A percentile compares a stretch with the other conserved stretches of the same genome.
These are phyloP conservation scores for Tenthredo scrophulariae DNA, from an alignment of 2,888 invertebrate genomes.

Conservation along the genomic window DNA sequence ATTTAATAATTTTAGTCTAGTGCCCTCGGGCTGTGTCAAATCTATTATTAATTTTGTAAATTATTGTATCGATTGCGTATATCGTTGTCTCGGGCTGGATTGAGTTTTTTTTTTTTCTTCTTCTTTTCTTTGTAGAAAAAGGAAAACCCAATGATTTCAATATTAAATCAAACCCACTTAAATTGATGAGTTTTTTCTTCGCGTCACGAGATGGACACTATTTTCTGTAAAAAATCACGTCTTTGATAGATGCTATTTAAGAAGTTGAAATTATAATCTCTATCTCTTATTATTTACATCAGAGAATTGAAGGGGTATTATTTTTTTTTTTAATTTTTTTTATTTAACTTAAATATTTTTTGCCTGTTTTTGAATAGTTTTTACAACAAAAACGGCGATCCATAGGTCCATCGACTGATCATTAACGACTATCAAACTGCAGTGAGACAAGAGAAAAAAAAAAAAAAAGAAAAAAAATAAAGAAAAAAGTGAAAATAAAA, in stretches of 20 bases:
- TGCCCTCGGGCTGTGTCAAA: slow-evolving; percentile 36
- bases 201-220: background rate
- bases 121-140: background rate
- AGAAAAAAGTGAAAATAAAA: background rate
- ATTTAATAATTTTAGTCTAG: slow-evolving; percentile 25
- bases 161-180: background rate
- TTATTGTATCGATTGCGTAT: slow-evolving; percentile 32
- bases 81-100: background rate
- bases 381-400: background rate
- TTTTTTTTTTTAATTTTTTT: background rate
- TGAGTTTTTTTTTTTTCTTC: background rate
- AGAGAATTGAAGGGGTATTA: background rate
- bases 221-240: background rate
- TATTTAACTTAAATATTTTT: background rate
- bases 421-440: background rate
- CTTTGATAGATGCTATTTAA: background rate
- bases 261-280: background rate
- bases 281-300: slow-evolving; percentile 1
- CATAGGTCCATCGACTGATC: slow-evolving; percentile 19
- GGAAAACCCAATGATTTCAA: background rate
- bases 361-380: slow-evolving; percentile 8
- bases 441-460: background rate
- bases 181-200: background rate
- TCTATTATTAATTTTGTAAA: slow-evolving; percentile 39
- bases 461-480: background rate